These are phyloP conservation scores for Apostichopus japonicus DNA, from an alignment of 35 echinoderm and acorn worm species.

Conservation along the genomic window DNA sequence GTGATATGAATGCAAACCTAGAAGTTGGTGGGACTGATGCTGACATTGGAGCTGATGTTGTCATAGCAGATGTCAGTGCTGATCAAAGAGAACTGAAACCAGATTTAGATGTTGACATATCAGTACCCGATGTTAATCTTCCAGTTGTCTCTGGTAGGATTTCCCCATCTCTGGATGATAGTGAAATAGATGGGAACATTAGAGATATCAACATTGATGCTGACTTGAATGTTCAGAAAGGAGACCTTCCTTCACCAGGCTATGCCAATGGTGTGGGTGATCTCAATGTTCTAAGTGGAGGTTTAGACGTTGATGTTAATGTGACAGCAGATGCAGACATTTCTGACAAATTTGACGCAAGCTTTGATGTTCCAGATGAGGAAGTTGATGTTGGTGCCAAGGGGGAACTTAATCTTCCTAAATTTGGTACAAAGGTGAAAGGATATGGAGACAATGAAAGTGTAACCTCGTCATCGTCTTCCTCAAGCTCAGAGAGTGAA, in stretches of 20 bases:
- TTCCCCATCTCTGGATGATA: not conserved
- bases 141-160: not conserved
- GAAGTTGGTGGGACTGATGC: not conserved
- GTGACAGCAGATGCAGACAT: not conserved
- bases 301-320: not conserved
- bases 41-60: not conserved
- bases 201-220: not conserved
- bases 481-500: not conserved
- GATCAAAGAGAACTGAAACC: not conserved
- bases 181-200: not conserved
- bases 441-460: slow-evolving; percentile 29
- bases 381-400: not conserved
- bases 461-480: slow-evolving; percentile 23
- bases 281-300: not conserved
- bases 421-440: not conserved
- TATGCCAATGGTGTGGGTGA: not conserved
- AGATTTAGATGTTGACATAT: not conserved
- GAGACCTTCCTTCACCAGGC: not conserved
- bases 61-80: not conserved
- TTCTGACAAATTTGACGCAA: not conserved
- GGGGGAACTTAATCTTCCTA: slow-evolving; percentile 1
- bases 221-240: not conserved
- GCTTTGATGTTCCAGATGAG: not conserved
- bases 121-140: not conserved
- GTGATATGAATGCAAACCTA: not conserved